Percentiles rank a stretch among this genome's conserved stretches.
These are phyloP conservation scores for Aromia moschata DNA, from an alignment of 2,888 invertebrate genomes.

Conservation along the genomic window DNA sequence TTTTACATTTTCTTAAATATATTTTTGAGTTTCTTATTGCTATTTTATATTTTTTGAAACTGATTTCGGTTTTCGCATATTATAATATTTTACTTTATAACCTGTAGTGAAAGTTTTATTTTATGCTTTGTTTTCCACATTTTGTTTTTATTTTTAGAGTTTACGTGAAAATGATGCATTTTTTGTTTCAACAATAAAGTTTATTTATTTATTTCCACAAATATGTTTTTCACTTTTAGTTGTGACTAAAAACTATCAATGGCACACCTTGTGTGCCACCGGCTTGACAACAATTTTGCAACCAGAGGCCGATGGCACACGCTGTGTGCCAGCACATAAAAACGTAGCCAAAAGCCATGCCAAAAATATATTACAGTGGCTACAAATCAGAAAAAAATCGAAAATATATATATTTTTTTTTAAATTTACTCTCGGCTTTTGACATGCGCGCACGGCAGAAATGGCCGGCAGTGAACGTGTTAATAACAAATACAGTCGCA, in stretches of 20 bases:
- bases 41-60: background rate
- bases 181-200: background rate
- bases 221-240: background rate
- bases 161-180: background rate
- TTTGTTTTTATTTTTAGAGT: background rate
- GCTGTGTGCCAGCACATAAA: too few species aligned
- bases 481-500: background rate
- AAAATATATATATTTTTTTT: too few species aligned
- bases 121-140: background rate
- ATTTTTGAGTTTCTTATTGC: background rate
- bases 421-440: too few species aligned
- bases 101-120: background rate
- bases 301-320: too few species aligned
- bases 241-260: too few species aligned
- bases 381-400: too few species aligned
- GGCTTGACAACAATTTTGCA: too few species aligned
- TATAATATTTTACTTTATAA: background rate
- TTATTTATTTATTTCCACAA: background rate
- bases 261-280: too few species aligned
- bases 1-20: background rate
- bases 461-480: slow-evolving; percentile 5
- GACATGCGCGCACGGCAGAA: too few species aligned
- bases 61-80: background rate
- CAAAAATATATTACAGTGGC: too few species aligned
- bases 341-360: too few species aligned